These are phyloP conservation scores for Chlorops oryzae DNA, from an alignment of 1,140 invertebrate genomes.

Conservation along the genomic window DNA sequence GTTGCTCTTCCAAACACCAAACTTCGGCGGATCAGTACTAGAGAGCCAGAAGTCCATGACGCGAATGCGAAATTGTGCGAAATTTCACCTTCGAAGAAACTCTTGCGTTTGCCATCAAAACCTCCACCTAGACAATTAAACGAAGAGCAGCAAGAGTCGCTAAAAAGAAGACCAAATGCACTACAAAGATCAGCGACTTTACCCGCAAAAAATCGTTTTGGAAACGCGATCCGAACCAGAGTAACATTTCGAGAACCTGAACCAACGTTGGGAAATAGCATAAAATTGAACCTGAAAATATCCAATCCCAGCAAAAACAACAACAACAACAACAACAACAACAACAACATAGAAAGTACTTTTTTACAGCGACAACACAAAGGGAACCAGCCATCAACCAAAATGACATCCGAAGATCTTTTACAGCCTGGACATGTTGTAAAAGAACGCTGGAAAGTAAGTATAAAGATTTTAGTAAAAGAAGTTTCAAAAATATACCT, in stretches of 20 bases:
- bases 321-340: constrained; percentile 19
- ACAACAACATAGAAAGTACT: background rate
- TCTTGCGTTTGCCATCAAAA: constrained; percentile 6
- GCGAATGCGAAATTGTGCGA: background rate
- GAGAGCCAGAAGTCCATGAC: background rate
- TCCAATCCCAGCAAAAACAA: background rate
- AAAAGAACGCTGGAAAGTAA: constrained; percentile 96
- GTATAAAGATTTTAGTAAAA: too few relatives aligned
- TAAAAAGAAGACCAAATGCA: constrained; percentile 25
- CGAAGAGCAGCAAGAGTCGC: constrained; percentile 10
- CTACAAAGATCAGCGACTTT: constrained; percentile 42
- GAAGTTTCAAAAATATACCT: background rate
- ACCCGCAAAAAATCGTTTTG: constrained; percentile 36
- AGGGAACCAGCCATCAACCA: constrained; percentile 51
- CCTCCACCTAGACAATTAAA: background rate
- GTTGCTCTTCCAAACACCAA: constrained; percentile 6
- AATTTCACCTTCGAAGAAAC: constrained; percentile 5
- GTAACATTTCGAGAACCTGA: constrained; percentile 35
- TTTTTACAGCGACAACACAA: background rate
- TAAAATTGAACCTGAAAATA: background rate
- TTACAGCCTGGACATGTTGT: constrained; percentile 93
- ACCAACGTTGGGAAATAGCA: background rate
- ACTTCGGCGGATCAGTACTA: background rate
- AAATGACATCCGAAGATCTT: constrained; percentile 89
- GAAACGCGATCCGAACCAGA: constrained; percentile 27